These are phyloP conservation scores for Choristoneura rosaceana DNA, from an alignment of 2,888 invertebrate genomes.

Conservation along the genomic window DNA sequence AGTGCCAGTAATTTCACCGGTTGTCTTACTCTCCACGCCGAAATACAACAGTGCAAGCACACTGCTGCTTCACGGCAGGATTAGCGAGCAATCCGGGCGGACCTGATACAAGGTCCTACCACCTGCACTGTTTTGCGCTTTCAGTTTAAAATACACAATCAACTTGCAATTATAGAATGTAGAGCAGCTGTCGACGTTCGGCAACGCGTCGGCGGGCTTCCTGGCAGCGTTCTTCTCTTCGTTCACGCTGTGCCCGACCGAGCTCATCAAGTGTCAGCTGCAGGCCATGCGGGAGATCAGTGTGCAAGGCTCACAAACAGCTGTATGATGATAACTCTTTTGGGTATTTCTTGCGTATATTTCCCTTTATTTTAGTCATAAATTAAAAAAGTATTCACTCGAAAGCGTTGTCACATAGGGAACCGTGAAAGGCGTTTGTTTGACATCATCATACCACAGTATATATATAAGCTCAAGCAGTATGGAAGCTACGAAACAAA, in stretches of 20 bases:
- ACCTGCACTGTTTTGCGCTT: no score
- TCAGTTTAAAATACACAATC: not conserved
- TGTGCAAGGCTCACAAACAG: conserved; percentile 74
- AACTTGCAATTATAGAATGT: conserved; percentile 78
- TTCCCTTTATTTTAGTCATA: conserved; percentile 9
- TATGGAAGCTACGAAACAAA: no score
- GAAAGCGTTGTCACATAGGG: not conserved
- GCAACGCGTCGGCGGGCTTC: conserved; percentile 96
- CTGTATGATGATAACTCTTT: conserved; percentile 71
- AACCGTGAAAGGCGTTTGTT: no score
- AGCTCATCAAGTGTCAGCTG: conserved; percentile 97
- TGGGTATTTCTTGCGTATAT: conserved; percentile 64
- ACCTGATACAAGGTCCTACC: no score
- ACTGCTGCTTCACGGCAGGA: no score
- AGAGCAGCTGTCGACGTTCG: conserved; percentile 88
- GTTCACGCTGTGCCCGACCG: conserved; percentile 98
- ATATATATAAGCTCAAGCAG: no score
- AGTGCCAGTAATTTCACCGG: no score
- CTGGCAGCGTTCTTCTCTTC: conserved; percentile 98
- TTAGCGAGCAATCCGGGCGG: no score
- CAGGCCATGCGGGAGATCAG: conserved; percentile 96
- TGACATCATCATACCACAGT: no score
- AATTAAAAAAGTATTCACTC: not conserved
- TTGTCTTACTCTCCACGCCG: no score
- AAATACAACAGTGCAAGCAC: no score